Evolutionary conservation across 92 coral and sea anemone genomes (phyloP).

Genomic region (Meandrina meandrites): DNA sequence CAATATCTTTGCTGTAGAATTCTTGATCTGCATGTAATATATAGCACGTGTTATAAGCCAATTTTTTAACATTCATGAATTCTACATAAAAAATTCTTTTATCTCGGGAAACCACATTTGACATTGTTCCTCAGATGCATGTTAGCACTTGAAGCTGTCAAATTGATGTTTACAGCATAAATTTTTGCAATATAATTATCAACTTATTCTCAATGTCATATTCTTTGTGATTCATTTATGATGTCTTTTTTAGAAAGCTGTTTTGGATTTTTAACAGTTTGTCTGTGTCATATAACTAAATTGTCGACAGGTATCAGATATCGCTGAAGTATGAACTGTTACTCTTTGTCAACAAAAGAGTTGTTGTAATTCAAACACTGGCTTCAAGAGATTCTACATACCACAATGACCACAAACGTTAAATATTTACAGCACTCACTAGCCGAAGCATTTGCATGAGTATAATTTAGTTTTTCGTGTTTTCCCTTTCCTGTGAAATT

Average conservation of each 20-base stretch:
- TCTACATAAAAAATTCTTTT: background rate
- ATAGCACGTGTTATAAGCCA: background rate
- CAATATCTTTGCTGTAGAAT: background rate
- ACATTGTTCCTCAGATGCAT: background rate
- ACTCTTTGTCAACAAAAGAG: background rate
- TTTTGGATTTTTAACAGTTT: background rate
- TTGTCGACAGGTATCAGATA: background rate
- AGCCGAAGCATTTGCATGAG: background rate
- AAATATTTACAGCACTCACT: background rate
- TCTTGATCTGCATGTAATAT: background rate
- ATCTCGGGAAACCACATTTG: background rate
- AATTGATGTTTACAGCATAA: background rate
- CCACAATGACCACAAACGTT: background rate
- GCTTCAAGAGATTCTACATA: background rate
- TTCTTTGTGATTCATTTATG: background rate
- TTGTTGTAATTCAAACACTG: background rate
- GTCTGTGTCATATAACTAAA: too few relatives aligned
- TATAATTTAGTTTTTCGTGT: background rate
- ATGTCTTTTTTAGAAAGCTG: background rate
- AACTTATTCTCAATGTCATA: background rate
- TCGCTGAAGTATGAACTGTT: background rate
- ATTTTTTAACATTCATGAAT: background rate
- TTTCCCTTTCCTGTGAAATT: background rate
- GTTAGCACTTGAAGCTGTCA: background rate
- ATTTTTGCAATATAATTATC: background rate